Base-by-base conservation (phyloP, 2,797 vertebrate genomes). In the Thalassophryne amazonica region DNA sequence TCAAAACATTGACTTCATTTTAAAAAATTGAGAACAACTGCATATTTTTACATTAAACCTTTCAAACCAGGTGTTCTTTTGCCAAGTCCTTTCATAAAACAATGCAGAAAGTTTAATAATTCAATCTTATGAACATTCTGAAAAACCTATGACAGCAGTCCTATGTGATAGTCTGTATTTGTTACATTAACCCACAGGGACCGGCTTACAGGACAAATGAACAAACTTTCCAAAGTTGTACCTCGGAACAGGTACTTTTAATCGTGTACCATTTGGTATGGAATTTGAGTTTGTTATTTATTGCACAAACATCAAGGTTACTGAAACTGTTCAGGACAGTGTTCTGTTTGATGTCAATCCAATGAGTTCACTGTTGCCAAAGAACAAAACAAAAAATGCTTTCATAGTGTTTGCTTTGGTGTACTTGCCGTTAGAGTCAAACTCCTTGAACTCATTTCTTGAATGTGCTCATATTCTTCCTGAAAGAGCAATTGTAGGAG, bases 251-350 rank as follows among this genome's bases (percentile, higher is more conserved):
- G n/a, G 2, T 21, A 19, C 28, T 56, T 60, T 33, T 19, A 75
- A 37, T 74, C 38, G 49, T 74, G 69, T 51, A 57, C 36, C 34
- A 40, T 42, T 59, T 56, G 27, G 38, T 49, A 57, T 61, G 70
- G 68, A 62, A 76, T 69, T 62, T 25, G 49, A 63, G 16, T 12
- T 15, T 31, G 75, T 76, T 67, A 84, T 59, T 67, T 27, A 76
- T 81, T 79, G 29, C 75, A 47, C 48, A 63, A 76, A 65, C 25
- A 36, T 7, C 59, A 72, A 66, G 68, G 77, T 71, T 55, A 57
- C 40, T 51, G 41, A 51, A 73, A 55, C 45, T 3, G 23, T 33
- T 36, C 24, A 1, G 3, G 46, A 59, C 61, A 60, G 45, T 4
- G 0, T 38, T 16, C 27, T 31, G 36, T 27, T 28, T n/a, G 4